Conservation (phyloP, 2,113 vertebrate genomes). For the Epinephelus lanceolatus region DNA sequence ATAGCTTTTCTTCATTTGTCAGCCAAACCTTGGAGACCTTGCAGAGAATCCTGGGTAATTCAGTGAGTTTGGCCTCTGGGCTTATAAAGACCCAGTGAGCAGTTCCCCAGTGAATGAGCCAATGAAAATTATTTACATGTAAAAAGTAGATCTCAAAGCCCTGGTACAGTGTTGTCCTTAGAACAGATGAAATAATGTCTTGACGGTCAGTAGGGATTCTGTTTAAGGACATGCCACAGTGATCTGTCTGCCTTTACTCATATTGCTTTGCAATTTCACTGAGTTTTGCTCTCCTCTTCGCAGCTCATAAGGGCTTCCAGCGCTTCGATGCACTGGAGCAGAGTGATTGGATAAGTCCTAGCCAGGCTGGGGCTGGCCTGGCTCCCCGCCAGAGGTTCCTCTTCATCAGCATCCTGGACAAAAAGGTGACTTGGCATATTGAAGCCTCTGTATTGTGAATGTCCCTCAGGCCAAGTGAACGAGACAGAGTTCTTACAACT, state of each 20-base stretch:
- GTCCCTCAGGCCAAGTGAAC: background rate
- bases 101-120: background rate
- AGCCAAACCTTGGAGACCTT: background rate
- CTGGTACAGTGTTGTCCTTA: background rate
- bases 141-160: background rate
- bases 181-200: background rate
- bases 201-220: background rate
- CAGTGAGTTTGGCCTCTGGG: background rate
- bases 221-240: background rate
- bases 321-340: conserved; percentile 93
- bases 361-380: conserved; percentile 76
- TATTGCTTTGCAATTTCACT: background rate
- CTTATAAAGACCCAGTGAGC: background rate
- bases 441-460: background rate
- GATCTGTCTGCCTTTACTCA: conserved; percentile 3
- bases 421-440: conserved; percentile 86
- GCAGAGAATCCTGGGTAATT: background rate
- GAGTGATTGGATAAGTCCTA: conserved; percentile 79
- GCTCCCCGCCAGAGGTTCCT: conserved; percentile 93
- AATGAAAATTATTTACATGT: background rate
- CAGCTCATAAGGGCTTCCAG: conserved; percentile 95
- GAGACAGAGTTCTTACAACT: background rate
- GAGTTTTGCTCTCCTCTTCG: conserved; percentile 17
- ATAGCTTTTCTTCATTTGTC: background rate
- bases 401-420: conserved; percentile 89